Evolutionary conservation across 2,888 invertebrate genomes (phyloP).

Genomic region (Lasioglossum marginatum): DNA sequence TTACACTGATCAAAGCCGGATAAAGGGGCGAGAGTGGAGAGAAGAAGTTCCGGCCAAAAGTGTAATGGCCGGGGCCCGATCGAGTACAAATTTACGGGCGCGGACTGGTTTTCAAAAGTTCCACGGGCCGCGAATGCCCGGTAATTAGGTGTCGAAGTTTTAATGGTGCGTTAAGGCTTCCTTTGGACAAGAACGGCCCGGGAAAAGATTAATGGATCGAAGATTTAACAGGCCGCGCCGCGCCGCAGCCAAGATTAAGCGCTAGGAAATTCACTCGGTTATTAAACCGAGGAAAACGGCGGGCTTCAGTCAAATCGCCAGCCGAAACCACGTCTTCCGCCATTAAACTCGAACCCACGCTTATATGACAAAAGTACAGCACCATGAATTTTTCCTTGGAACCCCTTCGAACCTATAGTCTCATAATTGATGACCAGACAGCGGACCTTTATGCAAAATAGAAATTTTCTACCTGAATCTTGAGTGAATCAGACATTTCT

Average conservation of each 20-base stretch:
- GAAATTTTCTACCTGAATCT: too few relatives aligned
- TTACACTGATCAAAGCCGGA: not conserved
- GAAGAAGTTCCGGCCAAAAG: conserved; percentile 1
- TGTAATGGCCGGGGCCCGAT: not conserved
- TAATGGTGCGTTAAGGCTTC: conserved; percentile 56
- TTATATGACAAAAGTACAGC: not conserved
- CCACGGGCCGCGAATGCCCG: conserved; percentile 32
- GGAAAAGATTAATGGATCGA: conserved; percentile 57
- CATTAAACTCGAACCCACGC: not conserved
- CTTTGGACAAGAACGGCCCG: conserved; percentile 31
- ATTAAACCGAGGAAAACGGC: conserved; percentile 36
- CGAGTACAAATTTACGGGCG: conserved; percentile 38
- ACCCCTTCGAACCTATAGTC: not conserved
- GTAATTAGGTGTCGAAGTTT: conserved; percentile 58
- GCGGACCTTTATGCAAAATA: too few relatives aligned
- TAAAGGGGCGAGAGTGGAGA: not conserved
- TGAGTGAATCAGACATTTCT: too few relatives aligned
- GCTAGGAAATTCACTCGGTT: conserved; percentile 40
- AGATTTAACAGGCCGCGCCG: conserved; percentile 36
- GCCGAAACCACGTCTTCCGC: not conserved
- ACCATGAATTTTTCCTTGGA: not conserved
- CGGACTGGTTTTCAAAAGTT: conserved; percentile 30
- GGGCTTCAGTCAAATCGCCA: conserved; percentile 9
- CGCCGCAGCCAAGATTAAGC: conserved; percentile 28
- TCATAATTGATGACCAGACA: not conserved